Percentiles rank a stretch among this genome's conserved stretches.
phyloP scores from a whole-genome alignment of 2,113 vertebrate species.

The Paralichthys olivaceus region DNA sequence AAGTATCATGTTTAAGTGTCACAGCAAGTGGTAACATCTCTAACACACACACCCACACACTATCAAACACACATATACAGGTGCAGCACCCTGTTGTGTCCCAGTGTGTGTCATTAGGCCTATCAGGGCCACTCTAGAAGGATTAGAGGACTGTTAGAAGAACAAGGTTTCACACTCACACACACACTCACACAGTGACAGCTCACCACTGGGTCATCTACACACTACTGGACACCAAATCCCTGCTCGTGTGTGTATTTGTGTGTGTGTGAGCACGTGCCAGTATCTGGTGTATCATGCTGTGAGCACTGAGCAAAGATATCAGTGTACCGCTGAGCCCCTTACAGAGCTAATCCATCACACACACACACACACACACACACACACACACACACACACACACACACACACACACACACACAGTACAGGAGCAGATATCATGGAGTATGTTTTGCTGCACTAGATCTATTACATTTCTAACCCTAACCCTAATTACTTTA shows the following conservation, averaged over 20 bases:
- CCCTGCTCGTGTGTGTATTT: conserved; percentile 34
- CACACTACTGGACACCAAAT: conserved; percentile 76
- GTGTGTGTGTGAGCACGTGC: conserved; percentile 53
- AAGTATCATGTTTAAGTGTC: conserved; percentile 65
- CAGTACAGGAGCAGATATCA: conserved; percentile 31
- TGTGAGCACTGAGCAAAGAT: conserved; percentile 79
- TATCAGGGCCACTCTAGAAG: conserved; percentile 79
- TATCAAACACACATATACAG: conserved; percentile 54
- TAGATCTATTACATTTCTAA: not conserved
- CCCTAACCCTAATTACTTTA: not conserved
- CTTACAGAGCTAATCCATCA: conserved; percentile 75
- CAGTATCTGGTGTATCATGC: conserved; percentile 75
- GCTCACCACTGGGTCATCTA: conserved; percentile 68
- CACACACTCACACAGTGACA: conserved; percentile 52
- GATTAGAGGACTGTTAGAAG: conserved; percentile 80
- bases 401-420: not conserved
- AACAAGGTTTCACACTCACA: conserved; percentile 59
- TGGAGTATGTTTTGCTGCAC: not conserved
- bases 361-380: conserved; percentile 36
- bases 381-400: conserved; percentile 32
- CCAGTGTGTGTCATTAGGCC: conserved; percentile 80
- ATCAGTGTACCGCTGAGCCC: conserved; percentile 77
- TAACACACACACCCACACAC: conserved; percentile 25
- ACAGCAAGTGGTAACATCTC: conserved; percentile 54
- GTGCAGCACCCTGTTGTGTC: conserved; percentile 71